Conservation (phyloP, 2,888 invertebrate genomes). For the Scaptomyza reducta region DNA sequence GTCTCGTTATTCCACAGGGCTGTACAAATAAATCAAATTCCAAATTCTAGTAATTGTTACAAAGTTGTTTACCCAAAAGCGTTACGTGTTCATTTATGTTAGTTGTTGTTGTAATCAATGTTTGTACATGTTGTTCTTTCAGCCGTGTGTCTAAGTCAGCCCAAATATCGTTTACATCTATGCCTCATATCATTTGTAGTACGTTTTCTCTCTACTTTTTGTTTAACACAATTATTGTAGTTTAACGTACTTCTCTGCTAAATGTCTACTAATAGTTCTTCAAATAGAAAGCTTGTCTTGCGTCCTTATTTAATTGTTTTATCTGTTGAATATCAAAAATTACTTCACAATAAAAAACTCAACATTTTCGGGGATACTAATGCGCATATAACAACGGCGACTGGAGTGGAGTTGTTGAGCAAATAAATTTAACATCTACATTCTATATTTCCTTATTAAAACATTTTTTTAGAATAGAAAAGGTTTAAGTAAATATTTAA, state of each 20-base stretch:
- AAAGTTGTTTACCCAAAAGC: constrained; percentile 55
- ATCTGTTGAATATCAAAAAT: background rate
- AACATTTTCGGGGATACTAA: constrained; percentile 4
- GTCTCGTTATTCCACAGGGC: constrained; percentile 70
- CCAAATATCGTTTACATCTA: constrained; percentile 41
- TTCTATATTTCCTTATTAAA: background rate
- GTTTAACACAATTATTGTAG: constrained; percentile 19
- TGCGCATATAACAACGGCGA: too few relatives aligned
- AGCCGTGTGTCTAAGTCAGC: constrained; percentile 53
- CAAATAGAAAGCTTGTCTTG: constrained; percentile 19
- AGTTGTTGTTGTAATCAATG: constrained; percentile 79
- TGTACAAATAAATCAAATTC: constrained; percentile 19
- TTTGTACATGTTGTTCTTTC: constrained; percentile 71
- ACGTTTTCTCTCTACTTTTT: constrained; percentile 8
- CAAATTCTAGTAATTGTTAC: constrained; percentile 49
- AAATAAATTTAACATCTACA: background rate
- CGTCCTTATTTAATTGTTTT: constrained; percentile 14
- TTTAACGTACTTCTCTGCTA: constrained; percentile 15
- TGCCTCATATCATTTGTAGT: constrained; percentile 66
- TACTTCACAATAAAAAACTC: constrained; percentile 20
- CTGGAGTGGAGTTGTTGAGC: too few relatives aligned
- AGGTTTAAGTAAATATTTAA: background rate
- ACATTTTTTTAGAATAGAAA: background rate
- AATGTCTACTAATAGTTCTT: constrained; percentile 23
- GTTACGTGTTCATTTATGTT: constrained; percentile 63